Base-by-base conservation (phyloP, 2,797 vertebrate genomes). In the Pipistrellus pygmaeus region DNA sequence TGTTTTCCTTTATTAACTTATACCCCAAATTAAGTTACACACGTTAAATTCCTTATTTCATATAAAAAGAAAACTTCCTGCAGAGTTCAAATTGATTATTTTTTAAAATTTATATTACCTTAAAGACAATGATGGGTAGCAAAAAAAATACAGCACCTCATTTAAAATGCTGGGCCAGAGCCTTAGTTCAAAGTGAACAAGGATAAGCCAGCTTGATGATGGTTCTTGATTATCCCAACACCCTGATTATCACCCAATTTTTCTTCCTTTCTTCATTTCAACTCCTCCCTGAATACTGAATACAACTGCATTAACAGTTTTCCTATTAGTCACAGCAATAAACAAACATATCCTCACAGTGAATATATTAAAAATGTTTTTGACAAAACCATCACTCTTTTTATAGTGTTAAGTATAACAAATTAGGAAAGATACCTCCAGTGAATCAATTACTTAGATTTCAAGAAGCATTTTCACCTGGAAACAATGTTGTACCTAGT, bases 1-100 rank as follows among this genome's bases (percentile, higher is more conserved):
- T 53, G 20, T 77, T 82, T 88, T 84, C 35, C 41, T 72, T 90
- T 53, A 75, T 35, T 82, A 57, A 46, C 38, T 91, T 92, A 92
- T 27, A 25, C 17, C 35, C 9, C 17, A 57, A 66, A 83, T 68
- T 44, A 48, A 77, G 62, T 68, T 27, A 46, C 0, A 44, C 32
- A 73, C 20, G 48, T 78, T 90, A 86, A 92, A 87, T 72, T 83
- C 41, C 23, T 82, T 72, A 78, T 51, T 48, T 66, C 21, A 90
- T 51, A 94, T 73, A 32, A 83, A 86, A 81, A 66, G n/a, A 13
- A 89, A 86, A 78, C 21, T 90, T 83, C n/a, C 62, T 66, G 17
- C 13, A 23, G 9, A 60, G 48, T 57, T 90, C 57, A 90, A 72
- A 57, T n/a, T 41, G 17, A 53, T 25, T 6, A 64, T 60, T 71